Conservation (phyloP, 2,888 invertebrate genomes). For the Chaitophorus viminalis region DNA sequence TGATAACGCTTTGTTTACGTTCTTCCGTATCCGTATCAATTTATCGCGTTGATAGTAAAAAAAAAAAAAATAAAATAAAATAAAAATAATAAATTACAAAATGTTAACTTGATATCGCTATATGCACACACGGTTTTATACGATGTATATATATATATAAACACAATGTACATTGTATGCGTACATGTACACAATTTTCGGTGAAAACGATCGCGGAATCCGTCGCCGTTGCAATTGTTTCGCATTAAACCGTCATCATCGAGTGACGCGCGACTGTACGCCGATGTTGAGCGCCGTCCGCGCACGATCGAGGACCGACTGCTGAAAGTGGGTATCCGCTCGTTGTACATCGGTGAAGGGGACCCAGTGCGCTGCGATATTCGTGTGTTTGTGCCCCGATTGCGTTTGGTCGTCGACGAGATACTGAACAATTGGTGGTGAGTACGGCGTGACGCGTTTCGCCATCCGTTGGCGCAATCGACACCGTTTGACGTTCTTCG, state of each 20-base stretch:
- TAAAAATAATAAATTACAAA: slow-evolving; percentile 44
- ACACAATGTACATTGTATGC: too few relatives aligned
- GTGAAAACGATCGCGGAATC: not conserved
- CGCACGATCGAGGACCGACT: not conserved
- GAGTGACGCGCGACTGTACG: not conserved
- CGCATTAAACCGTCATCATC: not conserved
- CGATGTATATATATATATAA: not conserved
- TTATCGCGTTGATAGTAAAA: slow-evolving; percentile 44
- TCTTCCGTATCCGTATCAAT: slow-evolving; percentile 47
- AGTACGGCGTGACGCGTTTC: not conserved
- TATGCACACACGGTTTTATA: not conserved
- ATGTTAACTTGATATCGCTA: slow-evolving; percentile 17
- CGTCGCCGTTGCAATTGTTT: not conserved
- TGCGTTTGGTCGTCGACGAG: not conserved
- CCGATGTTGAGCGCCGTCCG: not conserved
- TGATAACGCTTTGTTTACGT: slow-evolving; percentile 61
- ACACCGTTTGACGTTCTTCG: not conserved
- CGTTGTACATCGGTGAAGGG: not conserved
- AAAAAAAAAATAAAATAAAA: slow-evolving; percentile 44
- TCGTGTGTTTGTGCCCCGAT: not conserved
- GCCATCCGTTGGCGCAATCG: not conserved
- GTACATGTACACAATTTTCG: not conserved
- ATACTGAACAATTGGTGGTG: not conserved
- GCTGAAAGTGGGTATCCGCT: not conserved
- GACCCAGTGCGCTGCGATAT: not conserved